A percentile compares a stretch with the other conserved stretches of the same genome.
These are phyloP conservation scores for Nipponia nippon DNA, from an alignment of 2,113 vertebrate genomes.

Conservation along the genomic window DNA sequence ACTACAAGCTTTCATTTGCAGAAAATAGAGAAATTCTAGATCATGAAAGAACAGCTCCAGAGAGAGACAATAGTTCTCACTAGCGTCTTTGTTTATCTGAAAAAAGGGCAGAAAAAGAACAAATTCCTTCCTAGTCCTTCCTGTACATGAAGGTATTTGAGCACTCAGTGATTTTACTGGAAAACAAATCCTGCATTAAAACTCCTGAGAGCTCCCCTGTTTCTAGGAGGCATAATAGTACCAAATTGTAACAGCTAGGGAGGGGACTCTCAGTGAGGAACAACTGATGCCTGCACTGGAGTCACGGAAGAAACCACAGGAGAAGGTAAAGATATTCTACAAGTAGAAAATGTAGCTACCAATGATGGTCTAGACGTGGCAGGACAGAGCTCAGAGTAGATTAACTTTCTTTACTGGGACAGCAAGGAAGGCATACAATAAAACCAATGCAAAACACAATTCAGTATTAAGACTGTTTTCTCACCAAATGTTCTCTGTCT, in stretches of 20 bases:
- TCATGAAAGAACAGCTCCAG: not conserved
- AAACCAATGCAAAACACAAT: not conserved
- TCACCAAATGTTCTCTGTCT: not conserved
- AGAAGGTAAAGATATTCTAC: not conserved
- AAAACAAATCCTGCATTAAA: not conserved
- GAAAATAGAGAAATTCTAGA: not conserved
- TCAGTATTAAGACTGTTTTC: not conserved
- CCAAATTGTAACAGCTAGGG: not conserved
- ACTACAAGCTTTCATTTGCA: not conserved
- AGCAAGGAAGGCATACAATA: not conserved
- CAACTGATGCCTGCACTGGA: not conserved
- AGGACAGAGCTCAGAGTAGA: not conserved
- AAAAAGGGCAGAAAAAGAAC: not conserved
- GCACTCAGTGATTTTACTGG: not conserved
- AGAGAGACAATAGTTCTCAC: not conserved
- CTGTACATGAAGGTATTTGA: not conserved
- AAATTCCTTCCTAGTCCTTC: not conserved
- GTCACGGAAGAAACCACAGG: not conserved
- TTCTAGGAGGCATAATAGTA: not conserved
- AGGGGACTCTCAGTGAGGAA: not conserved
- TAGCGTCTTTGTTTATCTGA: not conserved
- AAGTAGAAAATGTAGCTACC: not conserved
- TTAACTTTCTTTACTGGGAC: not conserved
- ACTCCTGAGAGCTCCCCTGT: not conserved
- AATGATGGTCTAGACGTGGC: not conserved